Percentiles rank a stretch among this genome's conserved stretches.
Conservation (phyloP, 2,888 invertebrate genomes). For the Dasypogon diadema region DNA sequence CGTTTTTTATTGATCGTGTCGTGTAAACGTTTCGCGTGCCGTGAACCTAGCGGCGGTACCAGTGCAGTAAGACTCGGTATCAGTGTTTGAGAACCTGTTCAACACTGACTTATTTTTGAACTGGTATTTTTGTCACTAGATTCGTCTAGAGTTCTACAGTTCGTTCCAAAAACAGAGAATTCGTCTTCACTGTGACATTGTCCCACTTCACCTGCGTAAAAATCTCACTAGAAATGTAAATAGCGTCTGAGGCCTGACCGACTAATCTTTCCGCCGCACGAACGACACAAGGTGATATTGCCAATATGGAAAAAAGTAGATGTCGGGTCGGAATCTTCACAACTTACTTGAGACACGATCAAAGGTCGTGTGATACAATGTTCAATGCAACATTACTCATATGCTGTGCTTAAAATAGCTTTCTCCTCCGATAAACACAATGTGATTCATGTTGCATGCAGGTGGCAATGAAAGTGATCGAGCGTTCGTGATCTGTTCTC, state of each 20-base stretch:
- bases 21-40: conserved; percentile 45
- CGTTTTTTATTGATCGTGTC: conserved; percentile 24
- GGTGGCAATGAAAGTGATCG: conserved; percentile 34
- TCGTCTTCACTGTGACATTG: conserved; percentile 27
- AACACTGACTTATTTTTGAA: conserved; percentile 21
- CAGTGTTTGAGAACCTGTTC: conserved; percentile 42
- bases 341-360: background rate
- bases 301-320: background rate
- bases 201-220: conserved; percentile 36
- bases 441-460: conserved; percentile 22
- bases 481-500: conserved; percentile 10
- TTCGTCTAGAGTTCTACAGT: conserved; percentile 26
- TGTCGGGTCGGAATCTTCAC: background rate
- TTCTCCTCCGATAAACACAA: conserved; percentile 16
- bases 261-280: background rate
- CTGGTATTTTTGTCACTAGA: background rate
- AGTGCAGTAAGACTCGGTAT: background rate
- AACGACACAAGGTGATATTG: background rate
- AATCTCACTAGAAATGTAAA: background rate
- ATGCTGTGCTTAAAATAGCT: conserved; percentile 21
- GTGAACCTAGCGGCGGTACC: conserved; percentile 10
- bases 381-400: conserved; percentile 23
- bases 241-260: background rate
- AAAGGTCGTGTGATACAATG: background rate
- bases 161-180: conserved; percentile 15